Evolutionary conservation across 1,140 invertebrate species (phyloP), one percentile per base, ranked within the genome.

Genomic region (Physella acuta): DNA sequence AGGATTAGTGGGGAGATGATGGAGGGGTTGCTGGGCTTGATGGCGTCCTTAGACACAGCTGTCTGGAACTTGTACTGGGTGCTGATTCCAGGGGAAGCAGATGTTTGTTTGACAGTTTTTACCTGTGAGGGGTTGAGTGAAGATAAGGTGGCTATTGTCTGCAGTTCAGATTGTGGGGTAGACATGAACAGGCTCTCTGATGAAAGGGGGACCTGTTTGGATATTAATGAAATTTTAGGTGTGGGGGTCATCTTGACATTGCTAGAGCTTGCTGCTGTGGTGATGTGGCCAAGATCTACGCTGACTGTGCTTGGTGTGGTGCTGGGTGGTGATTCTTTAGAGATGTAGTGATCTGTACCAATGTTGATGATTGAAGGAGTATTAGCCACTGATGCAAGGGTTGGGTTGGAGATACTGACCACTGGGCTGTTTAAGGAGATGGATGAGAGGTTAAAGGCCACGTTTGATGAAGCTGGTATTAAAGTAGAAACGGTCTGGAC

Each of bases 211-310:
- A 66, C 14, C 31, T 66, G 66, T 60, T 68, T 68, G 17, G 66
- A 51, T 8, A 68, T 68, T 20, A 68, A n/a, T 2, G 66, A 68
- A 49, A 68, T 60, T 55, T 60, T 68, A n/a, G 66, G 33, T 28
- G 37, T 3, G 30, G 34, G 3, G 24, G 34, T 20, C 0, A 68
- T 30, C 33, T 59, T 59, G 36, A 44, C 33, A 31, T 36, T 31
- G n/a, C 24, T 68, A 17, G 17, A 44, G 37, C 34, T 39, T 52
- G 14, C 33, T 30, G 5, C 39, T 30, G 56, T 28, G 28, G 64
- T 3, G 8, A 68, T 44, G 26, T 68, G 66, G 16, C 66, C 66
- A n/a, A 60, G 39, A 36, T 68, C 66, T 37, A 68, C 55, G 37
- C 56, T 68, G 55, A 68, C 56, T 33, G 66, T 68, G 5, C 55